phyloP scores from a whole-genome alignment of 1,140 invertebrate species.

The Ericerus pela region DNA sequence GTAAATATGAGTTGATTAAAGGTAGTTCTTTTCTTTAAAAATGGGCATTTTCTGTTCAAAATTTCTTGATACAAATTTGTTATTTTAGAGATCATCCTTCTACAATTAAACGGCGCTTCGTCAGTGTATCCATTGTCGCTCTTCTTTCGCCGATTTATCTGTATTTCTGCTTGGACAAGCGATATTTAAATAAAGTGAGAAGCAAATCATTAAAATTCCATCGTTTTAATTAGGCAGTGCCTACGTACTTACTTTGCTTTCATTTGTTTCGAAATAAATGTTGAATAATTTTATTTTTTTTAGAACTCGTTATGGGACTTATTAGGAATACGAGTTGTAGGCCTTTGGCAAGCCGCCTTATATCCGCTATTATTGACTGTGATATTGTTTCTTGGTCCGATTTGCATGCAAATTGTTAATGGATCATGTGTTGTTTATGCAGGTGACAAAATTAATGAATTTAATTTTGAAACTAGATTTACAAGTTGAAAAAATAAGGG shows the following conservation, averaged over 20 bases:
- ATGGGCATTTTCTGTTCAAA: too few relatives aligned
- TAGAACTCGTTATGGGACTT: slow-evolving; percentile 50
- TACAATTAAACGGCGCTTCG: slow-evolving; percentile 75
- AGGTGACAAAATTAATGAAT: slow-evolving; percentile 35
- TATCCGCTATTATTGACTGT: slow-evolving; percentile 67
- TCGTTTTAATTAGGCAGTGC: too few relatives aligned
- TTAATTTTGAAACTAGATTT: not conserved
- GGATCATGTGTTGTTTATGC: slow-evolving; percentile 51
- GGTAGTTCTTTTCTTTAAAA: too few relatives aligned
- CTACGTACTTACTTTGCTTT: too few relatives aligned
- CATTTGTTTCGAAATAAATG: too few relatives aligned
- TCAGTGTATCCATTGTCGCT: slow-evolving; percentile 67
- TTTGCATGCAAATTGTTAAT: slow-evolving; percentile 52
- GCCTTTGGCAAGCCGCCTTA: slow-evolving; percentile 53
- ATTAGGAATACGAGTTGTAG: slow-evolving; percentile 56
- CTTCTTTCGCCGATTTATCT: slow-evolving; percentile 60
- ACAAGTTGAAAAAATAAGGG: not conserved
- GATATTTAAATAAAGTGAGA: slow-evolving; percentile 39
- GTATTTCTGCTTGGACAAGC: slow-evolving; percentile 47
- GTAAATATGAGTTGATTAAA: too few relatives aligned
- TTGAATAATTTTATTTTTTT: too few relatives aligned
- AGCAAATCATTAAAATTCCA: not conserved
- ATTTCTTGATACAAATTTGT: too few relatives aligned
- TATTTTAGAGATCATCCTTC: slow-evolving; percentile 76
- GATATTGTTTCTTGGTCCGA: slow-evolving; percentile 68